Evolutionary conservation across 2,888 invertebrate genomes (phyloP).

Genomic region (Xanthia togata): DNA sequence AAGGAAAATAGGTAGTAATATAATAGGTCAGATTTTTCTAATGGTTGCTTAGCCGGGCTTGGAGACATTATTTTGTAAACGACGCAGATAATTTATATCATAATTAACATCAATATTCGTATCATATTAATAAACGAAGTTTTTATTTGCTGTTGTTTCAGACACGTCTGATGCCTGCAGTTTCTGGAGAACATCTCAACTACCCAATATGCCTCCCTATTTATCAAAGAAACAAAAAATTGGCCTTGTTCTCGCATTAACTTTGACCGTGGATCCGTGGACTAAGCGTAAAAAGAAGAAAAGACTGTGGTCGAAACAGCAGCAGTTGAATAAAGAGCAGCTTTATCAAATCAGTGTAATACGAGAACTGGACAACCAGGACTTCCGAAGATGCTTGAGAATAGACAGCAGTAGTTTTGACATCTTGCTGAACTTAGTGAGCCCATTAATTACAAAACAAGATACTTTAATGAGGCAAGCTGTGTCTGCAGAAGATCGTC

Average conservation of each 20-base stretch:
- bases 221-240: constrained; percentile 13
- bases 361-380: constrained; percentile 11
- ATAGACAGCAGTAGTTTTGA: constrained; percentile 13
- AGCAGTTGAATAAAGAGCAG: constrained; percentile 2
- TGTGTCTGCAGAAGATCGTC: constrained; percentile 20
- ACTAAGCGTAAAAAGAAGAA: not conserved
- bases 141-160: not conserved
- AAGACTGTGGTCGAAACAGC: constrained; percentile 7
- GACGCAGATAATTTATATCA: not conserved
- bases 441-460: constrained; percentile 18
- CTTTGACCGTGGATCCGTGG: constrained; percentile 1
- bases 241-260: constrained; percentile 11
- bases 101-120: no score
- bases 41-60: not conserved
- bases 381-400: constrained; percentile 12
- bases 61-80: not conserved
- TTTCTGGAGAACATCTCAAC: not conserved
- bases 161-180: not conserved
- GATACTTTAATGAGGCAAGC: constrained; percentile 27
- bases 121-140: not conserved
- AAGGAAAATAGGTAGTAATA: not conserved
- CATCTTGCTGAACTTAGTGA: constrained; percentile 12
- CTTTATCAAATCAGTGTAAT: constrained; percentile 1
- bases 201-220: constrained; percentile 18
- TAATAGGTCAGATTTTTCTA: not conserved